These are phyloP conservation scores for Drosophila malerkotliana DNA, from an alignment of 1,140 invertebrate species.

Conservation along the genomic window DNA sequence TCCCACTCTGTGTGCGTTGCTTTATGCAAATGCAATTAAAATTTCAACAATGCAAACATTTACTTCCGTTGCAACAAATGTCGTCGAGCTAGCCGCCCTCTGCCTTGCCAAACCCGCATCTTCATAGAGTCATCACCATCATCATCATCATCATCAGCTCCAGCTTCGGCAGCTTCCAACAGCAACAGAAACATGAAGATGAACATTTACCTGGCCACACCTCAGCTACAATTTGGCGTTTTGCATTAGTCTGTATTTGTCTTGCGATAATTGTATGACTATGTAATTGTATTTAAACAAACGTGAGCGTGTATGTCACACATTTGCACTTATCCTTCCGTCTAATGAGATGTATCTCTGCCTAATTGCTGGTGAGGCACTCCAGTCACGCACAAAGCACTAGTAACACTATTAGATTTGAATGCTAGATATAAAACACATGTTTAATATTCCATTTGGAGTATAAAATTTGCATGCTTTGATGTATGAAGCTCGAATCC, in stretches of 20 bases:
- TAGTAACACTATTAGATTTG: background rate
- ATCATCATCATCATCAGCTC: constrained; percentile 3
- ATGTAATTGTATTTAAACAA: constrained; percentile 76
- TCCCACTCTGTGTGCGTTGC: constrained; percentile 40
- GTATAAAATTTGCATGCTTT: background rate
- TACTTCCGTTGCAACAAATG: constrained; percentile 82
- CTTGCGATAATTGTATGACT: constrained; percentile 77
- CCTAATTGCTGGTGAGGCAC: constrained; percentile 54
- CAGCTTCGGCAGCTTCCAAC: constrained; percentile 14
- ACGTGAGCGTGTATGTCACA: constrained; percentile 34
- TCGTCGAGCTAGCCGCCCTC: constrained; percentile 32
- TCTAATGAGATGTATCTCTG: constrained; percentile 61
- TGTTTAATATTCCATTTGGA: background rate
- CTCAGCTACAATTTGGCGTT: constrained; percentile 72
- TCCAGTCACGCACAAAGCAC: constrained; percentile 21
- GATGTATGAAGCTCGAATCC: too few relatives aligned
- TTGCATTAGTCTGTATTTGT: constrained; percentile 75
- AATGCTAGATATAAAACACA: background rate
- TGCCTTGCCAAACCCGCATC: constrained; percentile 25
- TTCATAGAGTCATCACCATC: constrained; percentile 51
- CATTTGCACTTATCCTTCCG: constrained; percentile 51
- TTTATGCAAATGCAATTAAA: constrained; percentile 83
- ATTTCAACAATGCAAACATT: constrained; percentile 83
- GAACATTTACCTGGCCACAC: constrained; percentile 62
- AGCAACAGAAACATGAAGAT: constrained; percentile 17